Percentiles rank a stretch among this genome's conserved stretches.
These are phyloP conservation scores for Crocidura indochinensis DNA, from an alignment of 2,797 vertebrate genomes.

Conservation along the genomic window DNA sequence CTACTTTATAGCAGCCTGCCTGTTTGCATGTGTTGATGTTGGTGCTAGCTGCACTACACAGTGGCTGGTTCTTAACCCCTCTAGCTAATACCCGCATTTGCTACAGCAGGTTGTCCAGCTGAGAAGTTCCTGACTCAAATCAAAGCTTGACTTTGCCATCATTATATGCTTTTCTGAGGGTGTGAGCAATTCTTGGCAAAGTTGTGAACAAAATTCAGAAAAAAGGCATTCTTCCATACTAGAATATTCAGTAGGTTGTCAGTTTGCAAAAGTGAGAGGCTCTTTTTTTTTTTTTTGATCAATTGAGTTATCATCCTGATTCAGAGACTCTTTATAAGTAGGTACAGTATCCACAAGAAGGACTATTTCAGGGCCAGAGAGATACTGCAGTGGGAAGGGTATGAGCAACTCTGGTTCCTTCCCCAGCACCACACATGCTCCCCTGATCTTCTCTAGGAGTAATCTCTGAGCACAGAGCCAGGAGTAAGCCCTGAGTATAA, in stretches of 20 bases:
- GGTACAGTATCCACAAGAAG: neutral
- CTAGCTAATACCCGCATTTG: accelerated
- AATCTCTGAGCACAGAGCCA: no score
- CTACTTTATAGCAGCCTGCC: neutral
- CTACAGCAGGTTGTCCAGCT: accelerated
- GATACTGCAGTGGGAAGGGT: no score
- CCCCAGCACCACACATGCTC: no score
- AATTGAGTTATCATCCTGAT: neutral
- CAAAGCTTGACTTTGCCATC: accelerated
- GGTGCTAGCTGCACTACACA: neutral
- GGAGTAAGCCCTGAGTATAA: no score
- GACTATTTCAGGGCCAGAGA: neutral
- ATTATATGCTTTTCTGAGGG: neutral
- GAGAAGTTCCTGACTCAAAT: neutral
- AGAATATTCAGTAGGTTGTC: constrained; percentile 32
- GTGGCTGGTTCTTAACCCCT: accelerated
- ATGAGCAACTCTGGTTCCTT: no score
- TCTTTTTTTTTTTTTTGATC: neutral
- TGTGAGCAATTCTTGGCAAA: neutral
- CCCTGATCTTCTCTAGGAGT: no score
- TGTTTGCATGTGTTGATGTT: neutral
- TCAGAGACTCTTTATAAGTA: neutral
- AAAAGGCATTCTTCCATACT: neutral
- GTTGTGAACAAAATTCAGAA: neutral
- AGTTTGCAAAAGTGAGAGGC: neutral